Evolutionary conservation across 2,797 vertebrate species (phyloP), one percentile per base, ranked within the genome.

Genomic region (Molossus alvarezi): DNA sequence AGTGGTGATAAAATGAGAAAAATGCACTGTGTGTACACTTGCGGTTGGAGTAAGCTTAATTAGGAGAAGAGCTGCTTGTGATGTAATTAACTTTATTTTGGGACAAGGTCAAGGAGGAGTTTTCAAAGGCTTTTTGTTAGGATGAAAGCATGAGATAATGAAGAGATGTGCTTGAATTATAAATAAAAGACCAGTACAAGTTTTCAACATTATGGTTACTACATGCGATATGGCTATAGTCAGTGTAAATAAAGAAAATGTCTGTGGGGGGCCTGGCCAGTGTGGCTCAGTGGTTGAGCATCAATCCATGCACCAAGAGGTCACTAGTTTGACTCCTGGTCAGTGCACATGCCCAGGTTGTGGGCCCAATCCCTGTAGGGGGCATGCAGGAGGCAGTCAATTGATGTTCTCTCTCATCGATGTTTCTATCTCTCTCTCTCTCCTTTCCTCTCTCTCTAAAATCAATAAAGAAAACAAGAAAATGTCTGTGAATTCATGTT

Each of bases 31-130:
- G 21, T 69, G 75, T 27, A 18, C 9, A 72, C 72, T 73, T 84
- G 86, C 71, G 51, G 11, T 96, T 88, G 45, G 64, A 88, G 29
- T 82, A 81, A 73, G 29, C 73, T 94, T 94, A 88, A 62, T 93
- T 86, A 91, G 75, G 57, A 76, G 27, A 48, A 94, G 41, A 94
- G 37, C 48, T 88, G 15, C 67, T 80, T 33, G 14, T 71, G 60
- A 73, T 77, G 55, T 67, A 90, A 91, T 96, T 94, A 91, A 73
- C 67, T 88, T 95, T 18, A 79, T 82, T 92, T 85, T 3, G 4
- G 17, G 67, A 79, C n/a, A 80, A 53, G 77, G 17, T 85, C 65
- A 85, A 51, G 64, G 37, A 89, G 48, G 62, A 57, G 13, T 76
- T 91, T 81, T 45, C 29, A 58, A 75, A 94, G 23, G 11, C 4